Evolutionary conservation across 2,888 invertebrate species (phyloP), one percentile per base, ranked within the genome.

Genomic region (Altica lythri): DNA sequence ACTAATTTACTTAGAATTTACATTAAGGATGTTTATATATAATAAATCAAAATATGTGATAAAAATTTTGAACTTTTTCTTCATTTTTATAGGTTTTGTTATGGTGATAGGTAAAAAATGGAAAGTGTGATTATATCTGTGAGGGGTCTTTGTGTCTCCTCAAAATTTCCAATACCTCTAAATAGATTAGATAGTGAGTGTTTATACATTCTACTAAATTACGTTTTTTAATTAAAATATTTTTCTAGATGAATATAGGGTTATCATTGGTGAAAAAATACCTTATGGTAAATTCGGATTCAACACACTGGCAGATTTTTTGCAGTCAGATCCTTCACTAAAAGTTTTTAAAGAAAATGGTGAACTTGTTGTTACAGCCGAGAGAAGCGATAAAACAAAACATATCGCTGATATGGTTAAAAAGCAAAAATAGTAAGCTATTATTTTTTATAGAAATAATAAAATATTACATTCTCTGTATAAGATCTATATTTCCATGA

Each of bases 251-350:
- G 89, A 89, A 67, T 88, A 85, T 71, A 74, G 72, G 44, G 80
- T 80, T 61, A 71, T 88, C 17, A 83, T 86, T 69, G 86, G 86
- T 17, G 80, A 80, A 68, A 75, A 75, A 62, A 83, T 89, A 63
- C 88, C 88, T 4, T 88, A 75, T 64, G 76, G 73, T 53, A 78
- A 78, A 62, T 74, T 86, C 49, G 88, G 88, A 3, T 87, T 78
- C 72, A 66, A 74, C 29, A 75, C 76, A 5, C 72, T 88, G 5
- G 82, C 84, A 54, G 82, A 83, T 27, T 78, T 89, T 57, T 76
- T 89, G 52, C 66, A 75, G 25, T 79, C 79, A 58, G 79, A 82
- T 12, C 82, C 85, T 8, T 80, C 82, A 18, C 79, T 86, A 66
- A 80, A 79, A 64, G 74, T 81, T 5, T 76, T 2, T 17, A 19